Conservation (phyloP, 2,797 vertebrate genomes). For the Coluber constrictor region DNA sequence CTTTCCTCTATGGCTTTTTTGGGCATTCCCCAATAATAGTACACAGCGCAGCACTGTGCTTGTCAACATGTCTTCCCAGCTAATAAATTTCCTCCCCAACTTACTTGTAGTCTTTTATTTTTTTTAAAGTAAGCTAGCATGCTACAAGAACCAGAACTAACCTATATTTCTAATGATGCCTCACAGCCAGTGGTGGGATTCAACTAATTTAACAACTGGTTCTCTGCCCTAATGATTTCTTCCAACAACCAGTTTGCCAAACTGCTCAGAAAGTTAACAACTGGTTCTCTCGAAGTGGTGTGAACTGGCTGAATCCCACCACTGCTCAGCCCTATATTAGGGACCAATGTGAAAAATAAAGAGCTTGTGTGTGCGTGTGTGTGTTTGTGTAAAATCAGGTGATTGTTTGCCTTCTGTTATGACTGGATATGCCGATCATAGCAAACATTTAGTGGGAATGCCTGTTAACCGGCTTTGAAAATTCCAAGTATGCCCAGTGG, state of each 20-base stretch:
- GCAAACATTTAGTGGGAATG: neutral
- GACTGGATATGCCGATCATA: neutral
- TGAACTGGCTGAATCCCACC: no score
- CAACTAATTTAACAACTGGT: no score
- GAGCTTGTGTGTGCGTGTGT: neutral
- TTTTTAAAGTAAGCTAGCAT: neutral
- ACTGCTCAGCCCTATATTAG: neutral
- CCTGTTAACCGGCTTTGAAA: neutral
- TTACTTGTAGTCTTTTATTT: neutral
- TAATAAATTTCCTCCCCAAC: neutral
- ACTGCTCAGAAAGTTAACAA: no score
- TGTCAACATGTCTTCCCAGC: neutral
- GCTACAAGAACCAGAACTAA: neutral
- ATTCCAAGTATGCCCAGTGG: neutral
- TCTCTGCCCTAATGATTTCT: no score
- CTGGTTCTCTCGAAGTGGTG: no score
- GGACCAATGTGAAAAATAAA: neutral
- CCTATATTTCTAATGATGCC: neutral
- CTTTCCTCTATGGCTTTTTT: neutral
- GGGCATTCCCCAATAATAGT: neutral
- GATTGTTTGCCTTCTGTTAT: neutral
- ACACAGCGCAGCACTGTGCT: neutral
- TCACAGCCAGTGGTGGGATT: neutral
- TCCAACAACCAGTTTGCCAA: no score
- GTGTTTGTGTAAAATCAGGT: neutral